Evolutionary conservation across 1,140 invertebrate species (phyloP), one percentile per base, ranked within the genome.

Genomic region (Ceratosolen solmsi): DNA sequence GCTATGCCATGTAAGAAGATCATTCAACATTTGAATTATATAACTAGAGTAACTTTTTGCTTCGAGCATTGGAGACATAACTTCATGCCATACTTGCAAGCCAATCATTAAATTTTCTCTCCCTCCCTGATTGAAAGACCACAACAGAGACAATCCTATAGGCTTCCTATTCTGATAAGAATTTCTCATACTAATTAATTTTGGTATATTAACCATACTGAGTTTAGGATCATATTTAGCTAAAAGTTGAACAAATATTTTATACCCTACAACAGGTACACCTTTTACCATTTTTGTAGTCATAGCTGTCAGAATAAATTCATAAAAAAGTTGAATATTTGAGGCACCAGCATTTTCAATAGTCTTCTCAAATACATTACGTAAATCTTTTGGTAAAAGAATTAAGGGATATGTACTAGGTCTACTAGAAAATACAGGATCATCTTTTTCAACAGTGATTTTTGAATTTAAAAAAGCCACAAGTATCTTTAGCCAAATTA

Each of bases 161-260:
- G 94, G 93, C 80, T 95, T 95, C 60, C 96, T 92, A 87, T 96
- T 97, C 86, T 96, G 95, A 89, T 96, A 96, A 2, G 95, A 96
- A 80, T 94, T 95, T 60, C 94, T 92, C n/a, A 96, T 87, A 70
- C 91, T 93, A 0, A 92, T 91, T 77, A 93, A 91, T 89, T 95
- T 96, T 13, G 91, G 87, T 84, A 95, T 89, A 84, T 94, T 95
- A 2, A 89, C 89, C 2, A 92, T 86, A 25, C 93, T 93, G 80
- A 95, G 93, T 73, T 93, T 93, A 0, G 95, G 94, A 90, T 94
- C 92, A 33, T 93, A 92, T 76, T 93, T 91, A 3, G 94, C 94
- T 82, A 96, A 88, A 82, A 95, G 88, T 88, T 96, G 95, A 3
- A 96, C 87, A 70, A 95, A 92, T 70, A 96, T 91, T 89, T 95